phyloP scores from a whole-genome alignment of 2,113 vertebrate species.

The Gallinago media region DNA sequence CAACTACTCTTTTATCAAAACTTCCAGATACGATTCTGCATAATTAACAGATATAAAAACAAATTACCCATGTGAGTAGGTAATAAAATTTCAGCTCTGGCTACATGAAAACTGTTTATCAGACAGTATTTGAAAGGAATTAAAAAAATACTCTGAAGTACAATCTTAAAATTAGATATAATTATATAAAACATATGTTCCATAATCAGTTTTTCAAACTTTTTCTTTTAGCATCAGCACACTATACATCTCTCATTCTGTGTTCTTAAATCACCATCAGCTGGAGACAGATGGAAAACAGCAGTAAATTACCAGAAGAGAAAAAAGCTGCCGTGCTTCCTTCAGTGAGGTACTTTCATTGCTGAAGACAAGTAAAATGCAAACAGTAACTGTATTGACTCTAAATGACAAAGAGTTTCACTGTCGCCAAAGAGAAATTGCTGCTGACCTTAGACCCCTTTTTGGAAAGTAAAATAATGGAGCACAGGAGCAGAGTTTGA shows the following conservation, averaged over 20 bases:
- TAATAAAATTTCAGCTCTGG: background rate
- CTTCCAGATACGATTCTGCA: background rate
- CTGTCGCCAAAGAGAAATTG: constrained; percentile 74
- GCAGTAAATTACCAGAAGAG: background rate
- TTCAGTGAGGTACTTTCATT: background rate
- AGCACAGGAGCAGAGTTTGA: constrained; percentile 80
- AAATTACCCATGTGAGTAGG: background rate
- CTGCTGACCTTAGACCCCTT: constrained; percentile 76
- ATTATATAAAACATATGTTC: background rate
- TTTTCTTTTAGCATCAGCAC: background rate
- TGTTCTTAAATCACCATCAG: background rate
- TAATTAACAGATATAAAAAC: background rate
- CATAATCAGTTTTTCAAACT: background rate
- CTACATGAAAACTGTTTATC: background rate
- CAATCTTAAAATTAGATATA: background rate
- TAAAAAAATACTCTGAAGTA: background rate
- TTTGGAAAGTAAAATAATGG: constrained; percentile 78
- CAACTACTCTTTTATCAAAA: background rate
- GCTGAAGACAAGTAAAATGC: background rate
- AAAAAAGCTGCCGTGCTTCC: background rate
- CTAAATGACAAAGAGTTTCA: too few species aligned
- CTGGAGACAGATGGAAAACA: background rate
- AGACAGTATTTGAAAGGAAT: background rate
- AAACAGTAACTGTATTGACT: background rate
- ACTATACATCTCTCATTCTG: background rate